phyloP scores from a whole-genome alignment of 2,797 vertebrate species.

The Sylvia borin region DNA sequence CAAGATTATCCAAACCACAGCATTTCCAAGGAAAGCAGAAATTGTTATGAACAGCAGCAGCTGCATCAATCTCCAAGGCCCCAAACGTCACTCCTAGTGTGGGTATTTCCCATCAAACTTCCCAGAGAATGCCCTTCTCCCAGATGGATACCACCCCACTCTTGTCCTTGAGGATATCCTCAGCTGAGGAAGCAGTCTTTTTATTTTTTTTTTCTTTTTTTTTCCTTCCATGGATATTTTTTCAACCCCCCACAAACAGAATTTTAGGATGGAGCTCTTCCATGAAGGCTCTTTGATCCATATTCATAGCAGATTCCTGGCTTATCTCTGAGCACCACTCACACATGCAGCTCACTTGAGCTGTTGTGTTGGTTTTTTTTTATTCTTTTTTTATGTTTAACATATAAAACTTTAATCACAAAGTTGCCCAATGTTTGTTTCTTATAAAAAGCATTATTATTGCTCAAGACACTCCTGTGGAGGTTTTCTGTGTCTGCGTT shows the following conservation, averaged over 20 bases:
- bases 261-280: neutral
- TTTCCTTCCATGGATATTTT: neutral
- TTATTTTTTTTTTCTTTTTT: neutral
- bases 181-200: neutral
- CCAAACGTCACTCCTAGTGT: neutral
- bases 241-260: neutral
- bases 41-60: neutral
- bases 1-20: neutral
- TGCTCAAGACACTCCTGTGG: neutral
- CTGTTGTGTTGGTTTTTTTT: neutral
- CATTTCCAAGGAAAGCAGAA: neutral
- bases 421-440: slow-evolving; percentile 31
- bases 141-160: neutral
- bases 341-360: neutral
- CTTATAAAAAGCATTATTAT: neutral
- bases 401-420: slow-evolving; percentile 44
- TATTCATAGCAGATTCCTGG: slow-evolving; percentile 35
- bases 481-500: neutral
- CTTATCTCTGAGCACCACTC: slow-evolving; percentile 60
- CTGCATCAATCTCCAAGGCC: neutral
- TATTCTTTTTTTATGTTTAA: slow-evolving; percentile 5
- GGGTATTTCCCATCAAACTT: neutral
- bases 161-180: neutral
- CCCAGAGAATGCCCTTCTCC: neutral
- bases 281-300: slow-evolving; percentile 20